Percentiles rank a stretch among this genome's conserved stretches.
Evolutionary conservation across 2,888 invertebrate genomes (phyloP).

Genomic region (Zeuzera pyrina): DNA sequence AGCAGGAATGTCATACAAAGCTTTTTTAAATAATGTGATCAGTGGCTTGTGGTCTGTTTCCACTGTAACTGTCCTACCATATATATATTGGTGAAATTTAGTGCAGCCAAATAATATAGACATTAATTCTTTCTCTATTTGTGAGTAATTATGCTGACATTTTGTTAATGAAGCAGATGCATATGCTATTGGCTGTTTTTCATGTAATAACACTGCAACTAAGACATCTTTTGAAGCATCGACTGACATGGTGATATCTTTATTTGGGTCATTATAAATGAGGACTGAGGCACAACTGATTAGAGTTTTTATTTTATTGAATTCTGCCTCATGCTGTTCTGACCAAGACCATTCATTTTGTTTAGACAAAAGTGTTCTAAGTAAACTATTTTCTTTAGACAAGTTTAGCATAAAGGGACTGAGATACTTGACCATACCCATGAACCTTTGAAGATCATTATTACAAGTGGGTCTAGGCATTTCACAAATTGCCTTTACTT

Average conservation of each 20-base stretch:
- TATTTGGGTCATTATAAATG: constrained; percentile 14
- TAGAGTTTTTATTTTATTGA: constrained; percentile 10
- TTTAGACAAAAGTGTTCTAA: constrained; percentile 17
- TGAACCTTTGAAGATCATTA: constrained; percentile 15
- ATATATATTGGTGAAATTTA: constrained; percentile 10
- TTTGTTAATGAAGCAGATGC: constrained; percentile 19
- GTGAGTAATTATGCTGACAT: constrained; percentile 14
- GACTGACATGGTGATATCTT: constrained; percentile 7
- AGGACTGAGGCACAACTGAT: constrained; percentile 15
- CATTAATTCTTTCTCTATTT: constrained; percentile 18
- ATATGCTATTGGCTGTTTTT: constrained; percentile 15
- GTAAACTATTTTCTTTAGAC: constrained; percentile 7
- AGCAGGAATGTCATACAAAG: constrained; percentile 5
- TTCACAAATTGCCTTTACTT: constrained; percentile 13
- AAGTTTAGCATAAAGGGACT: constrained; percentile 12
- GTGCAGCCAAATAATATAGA: constrained; percentile 17
- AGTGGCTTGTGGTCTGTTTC: constrained; percentile 8
- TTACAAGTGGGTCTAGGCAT: constrained; percentile 12
- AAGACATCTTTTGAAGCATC: constrained; percentile 16
- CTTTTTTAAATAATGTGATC: constrained; percentile 5
- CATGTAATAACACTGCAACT: constrained; percentile 18
- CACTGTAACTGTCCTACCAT: constrained; percentile 4
- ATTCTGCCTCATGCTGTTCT: constrained; percentile 16
- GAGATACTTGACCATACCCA: constrained; percentile 18
- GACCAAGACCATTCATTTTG: constrained; percentile 20